Base-by-base conservation (phyloP, 2,113 vertebrate genomes). In the Barbus barbus region DNA sequence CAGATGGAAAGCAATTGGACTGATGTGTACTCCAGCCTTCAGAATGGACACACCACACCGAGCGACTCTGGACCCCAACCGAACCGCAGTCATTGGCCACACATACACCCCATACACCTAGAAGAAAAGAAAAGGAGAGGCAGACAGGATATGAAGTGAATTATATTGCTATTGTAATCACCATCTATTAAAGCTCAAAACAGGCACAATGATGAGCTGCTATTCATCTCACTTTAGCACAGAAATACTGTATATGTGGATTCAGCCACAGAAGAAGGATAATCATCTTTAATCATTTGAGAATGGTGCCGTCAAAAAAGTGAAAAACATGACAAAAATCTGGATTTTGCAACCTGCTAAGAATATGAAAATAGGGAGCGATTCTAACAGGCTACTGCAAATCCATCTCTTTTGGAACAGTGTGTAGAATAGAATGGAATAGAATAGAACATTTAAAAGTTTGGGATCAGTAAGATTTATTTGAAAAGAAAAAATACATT, bases 91-190 rank as follows among this genome's bases (percentile, higher is more conserved):
- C 89, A 28, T 93, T 94, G 9, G 96, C 95, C 13, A 93, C 46
- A 5, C 96, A 97, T 79, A 90, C 93, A 74, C 96, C 95, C 96
- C 96, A 97, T 79, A 93, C 92, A 86, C 95, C 96, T 97, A 36
- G 88, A 13, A 89, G 90, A 46, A 76, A 56, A 56, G 5, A 82
- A 9, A 83, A 13, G 60, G 13, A 74, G 11, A 71, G 24, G 67
- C 31, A 83, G 0, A 24, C 48, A 65, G 13, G 48, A 46, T 51
- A 41, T 33, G 4, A 75, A 22, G 22, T 51, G 22, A 36, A 22
- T 36, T 69, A 4, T 67, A 67, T 22, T 22, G 4, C 31, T 69
- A 69, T 22, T 69, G 18, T n/a, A n/a, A n/a, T n/a, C n/a, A n/a
- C n/a, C n/a, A n/a, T 11, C 31, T 69, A 22, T 22, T 36, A 11